Evolutionary conservation across 2,797 vertebrate species (phyloP), one percentile per base, ranked within the genome.

Genomic region (Bradypodion pumilum): DNA sequence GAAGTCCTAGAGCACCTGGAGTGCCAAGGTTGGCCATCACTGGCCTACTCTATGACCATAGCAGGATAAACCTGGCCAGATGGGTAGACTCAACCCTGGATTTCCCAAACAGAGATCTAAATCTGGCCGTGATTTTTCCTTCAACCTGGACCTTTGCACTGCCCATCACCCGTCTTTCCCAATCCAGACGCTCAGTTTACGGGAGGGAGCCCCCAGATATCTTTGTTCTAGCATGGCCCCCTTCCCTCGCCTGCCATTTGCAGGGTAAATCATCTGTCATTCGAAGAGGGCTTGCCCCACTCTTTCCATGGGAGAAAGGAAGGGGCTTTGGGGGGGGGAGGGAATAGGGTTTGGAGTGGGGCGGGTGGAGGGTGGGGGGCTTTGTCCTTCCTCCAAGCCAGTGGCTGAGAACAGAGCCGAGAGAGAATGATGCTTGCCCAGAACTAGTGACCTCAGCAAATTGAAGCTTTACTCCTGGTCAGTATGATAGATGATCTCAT

Each of bases 401-500:
- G 91, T 92, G 92, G 91, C 92, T 90, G 95, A 94, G 95, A 96
- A 96, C 95, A 95, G 94, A 91, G 93, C 95, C 93, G 90, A 19
- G 92, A 19, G 92, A 92, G 90, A n/a, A n/a, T 89, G 60, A 87
- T 1, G 66, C 87, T 92, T 87, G 89, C 90, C 94, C 90, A 81
- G 94, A 95, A 94, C 94, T 92, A 93, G 91, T 96, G 95, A 96
- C 96, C 95, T 96, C 94, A 93, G 94, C 94, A 94, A 92, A 95
- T 92, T 94, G 92, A 90, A 95, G 94, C 91, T 91, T n/a, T 88
- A 93, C 89, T 92, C 87, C 75, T 90, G 94, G 94, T 94, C 94
- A 94, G 91, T 94, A 90, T 96, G 96, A 96, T 96, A 95, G 96
- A 97, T 95, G 95, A 96, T 94, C 92, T 90, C 90, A 91, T 91